Evolutionary conservation across 2,113 vertebrate genomes (phyloP).

Genomic region (Carassius auratus): DNA sequence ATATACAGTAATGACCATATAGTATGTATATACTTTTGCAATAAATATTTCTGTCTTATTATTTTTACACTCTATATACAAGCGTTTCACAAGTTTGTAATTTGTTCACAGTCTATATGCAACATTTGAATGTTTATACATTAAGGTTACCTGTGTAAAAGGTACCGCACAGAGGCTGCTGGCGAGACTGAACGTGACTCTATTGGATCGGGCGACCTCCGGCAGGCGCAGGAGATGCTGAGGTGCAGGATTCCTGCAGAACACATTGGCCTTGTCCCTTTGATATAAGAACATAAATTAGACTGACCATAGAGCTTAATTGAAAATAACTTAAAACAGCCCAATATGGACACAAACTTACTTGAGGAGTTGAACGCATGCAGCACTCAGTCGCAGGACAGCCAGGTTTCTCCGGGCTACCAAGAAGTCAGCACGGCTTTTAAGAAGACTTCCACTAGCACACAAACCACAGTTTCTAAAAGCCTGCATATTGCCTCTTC

Average conservation of each 20-base stretch:
- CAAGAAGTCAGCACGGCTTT: conserved; percentile 62
- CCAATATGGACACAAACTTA: conserved; percentile 24
- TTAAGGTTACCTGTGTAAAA: conserved; percentile 68
- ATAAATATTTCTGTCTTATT: background rate
- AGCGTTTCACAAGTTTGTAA: background rate
- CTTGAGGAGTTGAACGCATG: conserved; percentile 66
- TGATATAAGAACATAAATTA: conserved; percentile 36
- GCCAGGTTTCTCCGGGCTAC: conserved; percentile 69
- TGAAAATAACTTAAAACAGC: background rate
- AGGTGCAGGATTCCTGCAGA: conserved; percentile 52
- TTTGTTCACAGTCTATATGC: background rate
- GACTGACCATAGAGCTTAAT: background rate
- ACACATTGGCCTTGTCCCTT: conserved; percentile 56
- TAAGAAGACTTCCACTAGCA: conserved; percentile 58
- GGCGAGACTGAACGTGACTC: conserved; percentile 59
- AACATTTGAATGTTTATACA: background rate
- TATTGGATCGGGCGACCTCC: conserved; percentile 31
- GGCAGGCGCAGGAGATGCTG: conserved; percentile 52
- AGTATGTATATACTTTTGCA: background rate
- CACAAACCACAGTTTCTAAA: conserved; percentile 67
- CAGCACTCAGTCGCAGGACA: conserved; percentile 47
- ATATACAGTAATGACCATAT: background rate
- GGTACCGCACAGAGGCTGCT: conserved; percentile 72
- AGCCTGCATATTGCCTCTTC: conserved; percentile 55
- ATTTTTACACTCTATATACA: too few species aligned